Evolutionary conservation across 1,140 invertebrate genomes (phyloP).

Genomic region (Caenorhabditis tropicalis): DNA sequence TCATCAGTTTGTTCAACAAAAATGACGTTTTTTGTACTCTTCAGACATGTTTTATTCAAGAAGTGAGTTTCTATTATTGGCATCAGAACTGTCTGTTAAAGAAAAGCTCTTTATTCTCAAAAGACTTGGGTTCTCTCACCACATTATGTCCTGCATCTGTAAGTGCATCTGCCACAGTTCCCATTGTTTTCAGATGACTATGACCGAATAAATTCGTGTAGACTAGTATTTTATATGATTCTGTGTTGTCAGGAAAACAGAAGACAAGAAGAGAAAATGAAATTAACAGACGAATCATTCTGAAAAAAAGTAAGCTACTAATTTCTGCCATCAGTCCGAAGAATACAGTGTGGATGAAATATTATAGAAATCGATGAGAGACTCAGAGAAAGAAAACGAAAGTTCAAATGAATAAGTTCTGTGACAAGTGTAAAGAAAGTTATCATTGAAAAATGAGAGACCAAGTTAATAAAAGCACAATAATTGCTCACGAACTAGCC

Average conservation of each 20-base stretch:
- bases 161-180: neutral
- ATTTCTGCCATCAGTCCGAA: too few relatives aligned
- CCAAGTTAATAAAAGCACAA: neutral
- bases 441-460: neutral
- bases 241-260: neutral
- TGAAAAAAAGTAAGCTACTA: too few relatives aligned
- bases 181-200: neutral
- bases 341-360: too few relatives aligned
- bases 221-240: neutral
- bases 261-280: neutral
- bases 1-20: neutral
- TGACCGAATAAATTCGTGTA: conserved; percentile 1
- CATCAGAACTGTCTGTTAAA: neutral
- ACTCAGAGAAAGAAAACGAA: neutral
- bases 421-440: neutral
- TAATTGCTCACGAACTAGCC: too few relatives aligned
- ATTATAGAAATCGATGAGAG: neutral
- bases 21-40: neutral
- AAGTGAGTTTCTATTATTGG: neutral
- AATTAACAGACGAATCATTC: neutral
- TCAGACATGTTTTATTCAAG: neutral
- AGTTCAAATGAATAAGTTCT: neutral
- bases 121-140: neutral
- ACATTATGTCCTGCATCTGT: conserved; percentile 23
- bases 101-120: neutral